phyloP scores from a whole-genome alignment of 2,797 vertebrate species.

The Aeoliscus strigatus region DNA sequence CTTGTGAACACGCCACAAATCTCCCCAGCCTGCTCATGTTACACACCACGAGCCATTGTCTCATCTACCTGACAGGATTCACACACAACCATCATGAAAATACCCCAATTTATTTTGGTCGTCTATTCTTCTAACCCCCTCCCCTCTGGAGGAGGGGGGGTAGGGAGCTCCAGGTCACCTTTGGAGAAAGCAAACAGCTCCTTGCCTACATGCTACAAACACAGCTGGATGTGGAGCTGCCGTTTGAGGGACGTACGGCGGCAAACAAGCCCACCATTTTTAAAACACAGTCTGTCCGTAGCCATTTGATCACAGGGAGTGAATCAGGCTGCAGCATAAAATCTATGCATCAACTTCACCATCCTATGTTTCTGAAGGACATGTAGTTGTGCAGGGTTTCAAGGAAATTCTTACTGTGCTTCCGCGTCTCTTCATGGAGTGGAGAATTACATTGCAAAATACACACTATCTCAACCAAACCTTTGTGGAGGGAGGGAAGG shows the following conservation, averaged over 20 bases:
- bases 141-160: not conserved
- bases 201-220: slow-evolving; percentile 49
- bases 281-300: slow-evolving; percentile 28
- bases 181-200: slow-evolving; percentile 30
- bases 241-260: slow-evolving; percentile 41
- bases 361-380: too few relatives aligned
- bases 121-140: slow-evolving; percentile 16
- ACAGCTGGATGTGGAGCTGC: slow-evolving; percentile 51
- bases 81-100: slow-evolving; percentile 51
- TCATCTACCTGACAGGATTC: slow-evolving; percentile 53
- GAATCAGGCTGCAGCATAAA: slow-evolving; percentile 27
- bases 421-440: slow-evolving; percentile 17
- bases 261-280: slow-evolving; percentile 52
- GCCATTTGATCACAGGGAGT: slow-evolving; percentile 41
- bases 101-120: slow-evolving; percentile 17
- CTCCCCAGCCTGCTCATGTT: slow-evolving; percentile 16
- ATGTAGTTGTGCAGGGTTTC: slow-evolving; percentile 10
- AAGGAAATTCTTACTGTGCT: slow-evolving; percentile 22
- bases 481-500: slow-evolving; percentile 8
- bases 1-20: slow-evolving; percentile 44
- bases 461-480: slow-evolving; percentile 23
- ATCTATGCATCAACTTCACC: slow-evolving; percentile 20
- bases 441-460: slow-evolving; percentile 30
- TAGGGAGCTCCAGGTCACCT: slow-evolving; percentile 44
- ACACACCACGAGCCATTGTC: slow-evolving; percentile 26